Percentiles rank a stretch among this genome's conserved stretches.
Evolutionary conservation across 2,797 vertebrate genomes (phyloP).

Genomic region (Glossophaga mutica): DNA sequence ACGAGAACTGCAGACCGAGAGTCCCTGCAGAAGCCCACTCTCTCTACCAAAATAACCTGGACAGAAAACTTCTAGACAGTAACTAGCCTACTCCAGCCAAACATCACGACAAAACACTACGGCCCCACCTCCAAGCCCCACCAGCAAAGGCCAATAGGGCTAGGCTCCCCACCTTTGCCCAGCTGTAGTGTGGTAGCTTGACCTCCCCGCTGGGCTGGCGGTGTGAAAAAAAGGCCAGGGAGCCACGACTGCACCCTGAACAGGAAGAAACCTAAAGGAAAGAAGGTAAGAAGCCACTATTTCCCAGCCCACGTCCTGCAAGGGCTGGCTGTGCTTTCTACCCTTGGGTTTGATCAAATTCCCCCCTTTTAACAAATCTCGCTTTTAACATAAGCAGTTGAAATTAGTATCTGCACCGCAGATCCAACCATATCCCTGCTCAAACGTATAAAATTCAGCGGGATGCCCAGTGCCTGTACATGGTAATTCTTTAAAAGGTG

Average conservation of each 20-base stretch:
- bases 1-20: background rate
- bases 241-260: background rate
- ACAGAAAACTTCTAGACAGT: background rate
- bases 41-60: background rate
- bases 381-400: background rate
- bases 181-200: background rate
- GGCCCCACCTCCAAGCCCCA: accelerated
- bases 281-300: background rate
- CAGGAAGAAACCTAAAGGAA: background rate
- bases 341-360: background rate
- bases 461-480: background rate
- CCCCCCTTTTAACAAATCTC: background rate
- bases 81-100: background rate
- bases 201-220: background rate
- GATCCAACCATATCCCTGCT: background rate
- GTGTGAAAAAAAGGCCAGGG: background rate
- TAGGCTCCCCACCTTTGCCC: background rate
- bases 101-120: background rate
- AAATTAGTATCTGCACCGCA: background rate
- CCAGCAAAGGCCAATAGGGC: background rate
- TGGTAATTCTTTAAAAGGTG: background rate
- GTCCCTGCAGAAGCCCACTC: background rate
- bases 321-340: background rate
- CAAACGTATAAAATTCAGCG: background rate
- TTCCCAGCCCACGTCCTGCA: background rate